Evolutionary conservation across 2,888 invertebrate genomes (phyloP).

Genomic region (Troides oblongomaculatus): DNA sequence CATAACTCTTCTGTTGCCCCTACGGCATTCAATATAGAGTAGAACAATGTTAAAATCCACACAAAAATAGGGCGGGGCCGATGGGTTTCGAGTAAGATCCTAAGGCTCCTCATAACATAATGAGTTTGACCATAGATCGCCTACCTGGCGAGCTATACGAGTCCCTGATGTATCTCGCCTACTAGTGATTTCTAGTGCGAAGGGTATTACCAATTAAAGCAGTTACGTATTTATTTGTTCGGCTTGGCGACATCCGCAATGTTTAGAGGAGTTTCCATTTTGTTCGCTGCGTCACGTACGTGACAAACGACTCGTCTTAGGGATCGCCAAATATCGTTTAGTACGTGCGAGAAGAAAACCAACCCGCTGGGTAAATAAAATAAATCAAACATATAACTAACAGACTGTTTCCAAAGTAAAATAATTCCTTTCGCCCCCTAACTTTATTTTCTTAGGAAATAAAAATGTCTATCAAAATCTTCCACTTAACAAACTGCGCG

Average conservation of each 20-base stretch:
- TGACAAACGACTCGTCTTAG: constrained; percentile 78
- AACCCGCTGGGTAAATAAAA: constrained; percentile 75
- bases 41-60: too few relatives aligned
- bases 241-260: constrained; percentile 56
- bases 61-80: too few relatives aligned
- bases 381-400: constrained; percentile 77
- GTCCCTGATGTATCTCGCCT: too few relatives aligned
- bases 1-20: too few relatives aligned
- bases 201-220: constrained; percentile 50
- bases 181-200: neutral
- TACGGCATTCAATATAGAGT: too few relatives aligned
- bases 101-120: too few relatives aligned
- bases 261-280: constrained; percentile 69
- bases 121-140: neutral
- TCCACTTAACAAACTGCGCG: constrained; percentile 23
- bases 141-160: neutral
- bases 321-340: constrained; percentile 81
- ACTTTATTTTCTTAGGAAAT: constrained; percentile 46
- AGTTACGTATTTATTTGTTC: constrained; percentile 72
- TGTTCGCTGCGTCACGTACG: constrained; percentile 75
- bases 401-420: constrained; percentile 67
- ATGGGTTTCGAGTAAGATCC: too few relatives aligned
- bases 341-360: constrained; percentile 77
- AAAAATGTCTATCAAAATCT: constrained; percentile 38
- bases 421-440: constrained; percentile 50